phyloP scores from a whole-genome alignment of 2,113 vertebrate species.

The Pseudonaja textilis region DNA sequence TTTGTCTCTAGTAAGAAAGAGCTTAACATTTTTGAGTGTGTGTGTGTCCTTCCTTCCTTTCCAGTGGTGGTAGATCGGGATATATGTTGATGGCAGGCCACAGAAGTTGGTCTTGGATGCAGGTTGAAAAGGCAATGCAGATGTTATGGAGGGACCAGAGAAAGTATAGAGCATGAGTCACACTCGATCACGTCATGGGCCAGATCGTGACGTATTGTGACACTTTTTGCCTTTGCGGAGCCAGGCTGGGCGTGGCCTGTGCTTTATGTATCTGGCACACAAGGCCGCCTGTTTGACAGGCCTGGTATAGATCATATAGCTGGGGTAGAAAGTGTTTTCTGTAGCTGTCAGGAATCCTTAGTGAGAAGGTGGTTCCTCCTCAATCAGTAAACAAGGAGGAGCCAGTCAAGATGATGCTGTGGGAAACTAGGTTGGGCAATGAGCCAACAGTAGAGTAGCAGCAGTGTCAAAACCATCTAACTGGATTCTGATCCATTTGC shows the following conservation, averaged over 20 bases:
- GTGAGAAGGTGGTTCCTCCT: not conserved
- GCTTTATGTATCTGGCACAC: fast-evolving
- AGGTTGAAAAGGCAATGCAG: not conserved
- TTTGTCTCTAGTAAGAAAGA: not conserved
- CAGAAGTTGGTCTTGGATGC: not conserved
- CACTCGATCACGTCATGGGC: too few relatives aligned
- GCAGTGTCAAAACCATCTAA: not conserved
- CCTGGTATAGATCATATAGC: not conserved
- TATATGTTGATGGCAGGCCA: not conserved
- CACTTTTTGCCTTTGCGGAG: too few relatives aligned
- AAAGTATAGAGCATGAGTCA: not conserved
- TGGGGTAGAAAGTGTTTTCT: not conserved
- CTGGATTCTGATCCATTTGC: not conserved
- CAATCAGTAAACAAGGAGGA: not conserved
- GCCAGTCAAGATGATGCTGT: not conserved
- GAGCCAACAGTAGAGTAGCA: not conserved
- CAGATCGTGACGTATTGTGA: too few relatives aligned
- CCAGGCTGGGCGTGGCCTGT: too few relatives aligned
- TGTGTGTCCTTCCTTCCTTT: not conserved
- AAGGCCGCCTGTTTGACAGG: too few relatives aligned
- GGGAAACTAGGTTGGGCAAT: not conserved
- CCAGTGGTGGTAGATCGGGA: not conserved
- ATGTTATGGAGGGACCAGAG: not conserved
- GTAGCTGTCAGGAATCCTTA: not conserved
- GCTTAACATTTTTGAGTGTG: not conserved